Conservation (phyloP, 1,140 invertebrate species). For the Achroia grisella region DNA sequence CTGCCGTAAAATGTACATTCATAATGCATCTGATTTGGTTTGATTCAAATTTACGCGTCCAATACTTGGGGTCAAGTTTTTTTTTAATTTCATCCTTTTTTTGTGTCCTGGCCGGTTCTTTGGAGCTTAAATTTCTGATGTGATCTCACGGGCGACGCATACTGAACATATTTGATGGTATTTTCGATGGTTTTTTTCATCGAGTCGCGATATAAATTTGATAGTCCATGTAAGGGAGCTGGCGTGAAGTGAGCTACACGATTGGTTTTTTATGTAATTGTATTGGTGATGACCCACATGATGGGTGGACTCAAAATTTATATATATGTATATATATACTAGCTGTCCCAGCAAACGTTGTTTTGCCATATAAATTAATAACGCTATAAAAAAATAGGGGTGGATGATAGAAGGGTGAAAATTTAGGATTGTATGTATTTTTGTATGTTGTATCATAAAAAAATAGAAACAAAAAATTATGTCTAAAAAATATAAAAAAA, state of each 20-base stretch:
- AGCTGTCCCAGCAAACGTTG: too few relatives aligned
- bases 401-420: too few relatives aligned
- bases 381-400: too few relatives aligned
- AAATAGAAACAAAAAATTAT: too few relatives aligned
- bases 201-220: conserved; percentile 26
- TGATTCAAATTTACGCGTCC: conserved; percentile 63
- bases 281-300: conserved; percentile 6
- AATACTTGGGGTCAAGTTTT: conserved; percentile 33
- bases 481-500: too few relatives aligned
- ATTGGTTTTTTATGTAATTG: conserved; percentile 14
- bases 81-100: conserved; percentile 31
- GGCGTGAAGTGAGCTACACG: conserved; percentile 1
- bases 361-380: too few relatives aligned
- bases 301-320: too few relatives aligned
- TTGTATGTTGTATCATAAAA: too few relatives aligned
- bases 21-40: conserved; percentile 58
- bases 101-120: conserved; percentile 33
- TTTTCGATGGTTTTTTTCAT: conserved; percentile 43
- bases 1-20: conserved; percentile 22
- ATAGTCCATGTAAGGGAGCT: conserved; percentile 10
- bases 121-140: conserved; percentile 65
- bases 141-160: conserved; percentile 63
- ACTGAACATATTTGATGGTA: conserved; percentile 66
- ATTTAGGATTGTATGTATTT: too few relatives aligned
- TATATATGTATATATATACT: too few relatives aligned